Evolutionary conservation across 1,140 invertebrate species (phyloP).

Genomic region (Aphelenchoides fujianensis): DNA sequence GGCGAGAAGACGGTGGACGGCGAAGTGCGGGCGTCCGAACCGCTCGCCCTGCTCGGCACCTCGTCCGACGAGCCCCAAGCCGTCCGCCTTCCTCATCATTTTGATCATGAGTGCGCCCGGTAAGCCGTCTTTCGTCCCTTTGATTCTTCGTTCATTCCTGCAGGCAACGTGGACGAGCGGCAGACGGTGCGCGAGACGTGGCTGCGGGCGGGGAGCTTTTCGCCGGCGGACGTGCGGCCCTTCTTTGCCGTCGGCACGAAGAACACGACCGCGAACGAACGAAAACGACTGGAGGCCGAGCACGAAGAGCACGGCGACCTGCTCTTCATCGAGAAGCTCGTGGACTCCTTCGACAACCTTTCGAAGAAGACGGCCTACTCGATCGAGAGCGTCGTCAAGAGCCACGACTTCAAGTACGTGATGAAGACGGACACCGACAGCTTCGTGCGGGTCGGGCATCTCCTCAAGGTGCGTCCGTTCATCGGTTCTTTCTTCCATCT

Average conservation of each 20-base stretch:
- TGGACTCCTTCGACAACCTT: slow-evolving; percentile 49
- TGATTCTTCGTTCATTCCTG: slow-evolving; percentile 16
- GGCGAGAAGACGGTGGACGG: background rate
- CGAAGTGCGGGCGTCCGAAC: too few species aligned
- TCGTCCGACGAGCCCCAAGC: slow-evolving; percentile 3
- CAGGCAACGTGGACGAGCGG: slow-evolving; percentile 30
- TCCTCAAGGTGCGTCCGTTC: slow-evolving; percentile 32
- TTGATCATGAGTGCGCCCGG: slow-evolving; percentile 51
- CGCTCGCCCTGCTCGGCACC: background rate
- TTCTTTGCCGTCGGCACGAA: slow-evolving; percentile 52
- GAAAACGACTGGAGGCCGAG: slow-evolving; percentile 37
- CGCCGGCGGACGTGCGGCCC: slow-evolving; percentile 28
- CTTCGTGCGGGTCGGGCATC: slow-evolving; percentile 55
- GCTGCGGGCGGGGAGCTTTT: slow-evolving; percentile 53
- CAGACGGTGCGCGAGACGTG: slow-evolving; percentile 56
- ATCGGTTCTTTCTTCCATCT: background rate
- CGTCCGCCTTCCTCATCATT: slow-evolving; percentile 56
- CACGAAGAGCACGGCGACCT: slow-evolving; percentile 42
- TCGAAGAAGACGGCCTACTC: slow-evolving; percentile 48
- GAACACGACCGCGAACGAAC: slow-evolving; percentile 14
- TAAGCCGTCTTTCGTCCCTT: background rate
- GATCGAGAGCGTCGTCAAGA: slow-evolving; percentile 37
- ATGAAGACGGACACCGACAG: slow-evolving; percentile 56
- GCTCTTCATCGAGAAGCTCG: slow-evolving; percentile 43
- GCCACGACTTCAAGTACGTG: slow-evolving; percentile 50